Evolutionary conservation across 2,113 vertebrate genomes (phyloP), one percentile per base, ranked within the genome.

Genomic region (Arizona elegans): DNA sequence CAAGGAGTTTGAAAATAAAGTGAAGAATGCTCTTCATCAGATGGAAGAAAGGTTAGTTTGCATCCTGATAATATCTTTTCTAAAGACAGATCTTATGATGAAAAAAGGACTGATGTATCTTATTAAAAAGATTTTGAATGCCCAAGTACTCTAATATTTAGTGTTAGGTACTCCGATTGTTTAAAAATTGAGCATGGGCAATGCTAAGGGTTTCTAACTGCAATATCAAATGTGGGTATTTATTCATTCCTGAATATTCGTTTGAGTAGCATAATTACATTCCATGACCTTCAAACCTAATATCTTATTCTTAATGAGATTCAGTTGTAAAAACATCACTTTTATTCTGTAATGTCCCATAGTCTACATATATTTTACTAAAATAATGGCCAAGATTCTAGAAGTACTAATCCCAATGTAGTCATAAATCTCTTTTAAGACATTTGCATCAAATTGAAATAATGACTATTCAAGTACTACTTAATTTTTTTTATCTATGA

Each of bases 31-130:
- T 65, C 96, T 98, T 88, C 95, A 95, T 81, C 96, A 92, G 90
- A 89, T 98, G 94, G 96, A 97, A 92, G 94, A 53, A 94, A 98
- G 98, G 98, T 98, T 91, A 90, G 95, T 95, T n/a, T 94, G 47
- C 62, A 94, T 85, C 19, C 50, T 75, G 0, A 3, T 94, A 89
- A 92, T 94, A 93, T 85, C 0, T 90, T n/a, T 55, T 95, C 93
- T 91, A 38, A 92, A 89, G 5, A 10, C 55, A 26, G 53, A 85
- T 94, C 90, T 95, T 90, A 15, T 2, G 24, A 75, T 65, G 50
- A 23, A 54, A 21, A 92, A 88, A 11, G 3, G 87, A 53, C 47
- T n/a, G 29, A 52, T 62, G 17, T 11, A 62, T 23, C n/a, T 91
- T 91, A 81, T 87, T 93, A 92, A 93, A 75, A 93, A 92, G 38